These are phyloP conservation scores for Macrostomum cliftonense DNA, from an alignment of 2,888 invertebrate genomes.

Conservation along the genomic window DNA sequence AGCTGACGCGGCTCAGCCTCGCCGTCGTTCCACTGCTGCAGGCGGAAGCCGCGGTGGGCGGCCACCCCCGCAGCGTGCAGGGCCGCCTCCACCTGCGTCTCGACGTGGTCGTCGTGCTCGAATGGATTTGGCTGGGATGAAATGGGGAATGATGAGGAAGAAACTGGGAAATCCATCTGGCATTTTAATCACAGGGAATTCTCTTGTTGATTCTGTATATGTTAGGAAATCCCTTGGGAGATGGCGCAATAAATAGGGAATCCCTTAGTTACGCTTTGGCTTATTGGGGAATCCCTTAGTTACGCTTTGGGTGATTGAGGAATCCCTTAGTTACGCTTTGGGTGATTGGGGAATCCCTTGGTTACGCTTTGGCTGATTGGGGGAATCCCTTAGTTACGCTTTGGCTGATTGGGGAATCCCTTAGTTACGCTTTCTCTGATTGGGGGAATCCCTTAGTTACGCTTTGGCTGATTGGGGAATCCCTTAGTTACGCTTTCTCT, in stretches of 20 bases:
- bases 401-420: no score
- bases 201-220: no score
- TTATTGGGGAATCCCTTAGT: neutral
- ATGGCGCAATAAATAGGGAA: neutral
- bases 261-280: neutral
- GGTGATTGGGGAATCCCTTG: neutral
- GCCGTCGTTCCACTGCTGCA: conserved; percentile 31
- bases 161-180: no score
- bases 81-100: conserved; percentile 18
- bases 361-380: no score
- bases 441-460: no score
- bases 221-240: no score
- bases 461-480: no score
- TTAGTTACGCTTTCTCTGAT: no score
- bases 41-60: conserved; percentile 20
- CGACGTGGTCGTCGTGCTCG: conserved; percentile 24
- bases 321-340: neutral
- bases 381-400: no score
- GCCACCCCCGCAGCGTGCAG: conserved; percentile 22
- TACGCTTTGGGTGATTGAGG: neutral
- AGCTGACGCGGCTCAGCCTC: neutral
- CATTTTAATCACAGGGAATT: no score
- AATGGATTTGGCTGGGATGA: conserved; percentile 25
- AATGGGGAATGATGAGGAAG: neutral
- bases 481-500: no score